Evolutionary conservation across 2,888 invertebrate species (phyloP).

Genomic region (Toxonevra muliebris): DNA sequence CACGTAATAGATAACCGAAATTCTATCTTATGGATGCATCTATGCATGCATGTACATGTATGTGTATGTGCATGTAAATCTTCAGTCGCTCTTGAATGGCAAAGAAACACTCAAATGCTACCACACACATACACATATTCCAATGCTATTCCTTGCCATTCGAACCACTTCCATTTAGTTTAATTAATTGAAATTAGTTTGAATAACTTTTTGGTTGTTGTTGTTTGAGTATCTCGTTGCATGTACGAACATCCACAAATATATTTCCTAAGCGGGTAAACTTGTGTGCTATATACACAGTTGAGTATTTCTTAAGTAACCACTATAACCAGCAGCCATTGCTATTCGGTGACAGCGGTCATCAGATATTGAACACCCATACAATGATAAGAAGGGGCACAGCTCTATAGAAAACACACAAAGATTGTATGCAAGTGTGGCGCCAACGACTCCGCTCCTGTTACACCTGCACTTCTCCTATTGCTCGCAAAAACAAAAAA

Average conservation of each 20-base stretch:
- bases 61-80: not conserved
- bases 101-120: not conserved
- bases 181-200: slow-evolving; percentile 47
- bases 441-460: too few species aligned
- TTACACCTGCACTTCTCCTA: too few species aligned
- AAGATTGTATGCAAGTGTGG: not conserved
- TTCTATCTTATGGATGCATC: slow-evolving; percentile 24
- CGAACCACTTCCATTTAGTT: slow-evolving; percentile 41
- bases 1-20: slow-evolving; percentile 30
- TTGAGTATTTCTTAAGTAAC: slow-evolving; percentile 34
- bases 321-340: slow-evolving; percentile 22
- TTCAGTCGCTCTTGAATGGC: too few species aligned
- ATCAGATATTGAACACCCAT: slow-evolving; percentile 32
- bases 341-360: slow-evolving; percentile 24
- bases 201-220: slow-evolving; percentile 39
- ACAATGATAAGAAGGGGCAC: not conserved
- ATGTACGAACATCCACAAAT: too few species aligned
- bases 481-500: too few species aligned
- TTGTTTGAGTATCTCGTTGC: too few species aligned
- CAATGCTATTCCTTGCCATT: not conserved
- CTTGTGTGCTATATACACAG: slow-evolving; percentile 23
- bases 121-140: not conserved
- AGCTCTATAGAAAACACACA: too few species aligned
- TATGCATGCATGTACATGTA: slow-evolving; percentile 24
- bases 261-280: slow-evolving; percentile 9